These are phyloP conservation scores for Melanophora roralis DNA, from an alignment of 2,888 invertebrate species.

Conservation along the genomic window DNA sequence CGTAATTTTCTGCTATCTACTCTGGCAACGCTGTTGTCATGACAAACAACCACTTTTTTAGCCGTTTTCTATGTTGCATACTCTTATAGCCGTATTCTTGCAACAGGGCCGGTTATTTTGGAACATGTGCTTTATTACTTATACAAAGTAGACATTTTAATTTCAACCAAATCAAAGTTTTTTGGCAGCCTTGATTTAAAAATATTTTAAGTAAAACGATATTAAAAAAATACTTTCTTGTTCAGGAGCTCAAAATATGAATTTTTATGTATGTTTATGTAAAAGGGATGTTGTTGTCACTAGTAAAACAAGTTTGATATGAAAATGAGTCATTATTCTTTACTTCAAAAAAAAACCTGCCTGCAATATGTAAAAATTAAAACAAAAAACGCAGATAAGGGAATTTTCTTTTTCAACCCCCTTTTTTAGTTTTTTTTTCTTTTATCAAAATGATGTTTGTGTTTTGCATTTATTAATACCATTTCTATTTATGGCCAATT, in stretches of 20 bases:
- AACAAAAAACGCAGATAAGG: not conserved
- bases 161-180: not conserved
- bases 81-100: too few species aligned
- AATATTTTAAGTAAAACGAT: not conserved
- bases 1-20: too few species aligned
- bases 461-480: constrained; percentile 22
- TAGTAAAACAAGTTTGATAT: not conserved
- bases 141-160: too few species aligned
- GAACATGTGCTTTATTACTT: too few species aligned
- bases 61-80: too few species aligned
- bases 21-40: too few species aligned
- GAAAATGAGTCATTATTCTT: constrained; percentile 22
- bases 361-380: not conserved
- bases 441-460: constrained; percentile 11
- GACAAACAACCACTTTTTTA: too few species aligned
- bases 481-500: constrained; percentile 19
- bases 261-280: too few species aligned
- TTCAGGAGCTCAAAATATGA: too few species aligned
- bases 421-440: not conserved
- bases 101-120: too few species aligned
- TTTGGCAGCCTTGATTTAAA: not conserved
- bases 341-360: not conserved
- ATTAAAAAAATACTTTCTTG: not conserved
- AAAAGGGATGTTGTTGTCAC: constrained; percentile 30
- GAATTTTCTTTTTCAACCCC: constrained; percentile 1